A percentile compares a stretch with the other conserved stretches of the same genome.
These are phyloP conservation scores for Leucophenga varia DNA, from an alignment of 1,140 invertebrate species.

Conservation along the genomic window DNA sequence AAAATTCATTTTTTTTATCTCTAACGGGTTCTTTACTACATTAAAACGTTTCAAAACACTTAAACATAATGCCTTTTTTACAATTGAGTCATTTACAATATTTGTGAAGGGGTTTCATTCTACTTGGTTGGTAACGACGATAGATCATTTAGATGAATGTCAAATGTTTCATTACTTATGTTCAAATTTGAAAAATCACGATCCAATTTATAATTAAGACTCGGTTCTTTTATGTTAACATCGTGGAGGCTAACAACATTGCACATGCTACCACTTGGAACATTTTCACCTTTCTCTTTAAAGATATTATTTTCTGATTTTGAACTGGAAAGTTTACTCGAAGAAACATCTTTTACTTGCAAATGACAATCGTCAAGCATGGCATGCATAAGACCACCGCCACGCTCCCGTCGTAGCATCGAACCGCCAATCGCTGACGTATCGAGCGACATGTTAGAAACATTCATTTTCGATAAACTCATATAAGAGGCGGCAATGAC, in stretches of 20 bases:
- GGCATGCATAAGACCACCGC: neutral
- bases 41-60: too few relatives aligned
- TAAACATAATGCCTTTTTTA: too few relatives aligned
- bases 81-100: too few relatives aligned
- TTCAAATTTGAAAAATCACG: conserved; percentile 11
- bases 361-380: neutral
- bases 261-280: conserved; percentile 20
- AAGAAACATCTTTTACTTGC: conserved; percentile 6
- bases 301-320: conserved; percentile 39
- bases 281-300: conserved; percentile 26
- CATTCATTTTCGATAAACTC: conserved; percentile 4
- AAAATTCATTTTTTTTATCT: too few relatives aligned
- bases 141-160: too few relatives aligned
- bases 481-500: too few relatives aligned
- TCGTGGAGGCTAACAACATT: conserved; percentile 37
- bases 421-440: too few relatives aligned
- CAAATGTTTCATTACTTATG: neutral
- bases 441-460: neutral
- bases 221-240: conserved; percentile 12
- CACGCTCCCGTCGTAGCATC: neutral
- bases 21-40: too few relatives aligned
- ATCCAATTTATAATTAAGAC: conserved; percentile 10
- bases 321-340: conserved; percentile 22
- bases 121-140: too few relatives aligned
- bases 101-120: too few relatives aligned